These are phyloP conservation scores for Erebia ligea DNA, from an alignment of 2,888 invertebrate genomes.

Conservation along the genomic window DNA sequence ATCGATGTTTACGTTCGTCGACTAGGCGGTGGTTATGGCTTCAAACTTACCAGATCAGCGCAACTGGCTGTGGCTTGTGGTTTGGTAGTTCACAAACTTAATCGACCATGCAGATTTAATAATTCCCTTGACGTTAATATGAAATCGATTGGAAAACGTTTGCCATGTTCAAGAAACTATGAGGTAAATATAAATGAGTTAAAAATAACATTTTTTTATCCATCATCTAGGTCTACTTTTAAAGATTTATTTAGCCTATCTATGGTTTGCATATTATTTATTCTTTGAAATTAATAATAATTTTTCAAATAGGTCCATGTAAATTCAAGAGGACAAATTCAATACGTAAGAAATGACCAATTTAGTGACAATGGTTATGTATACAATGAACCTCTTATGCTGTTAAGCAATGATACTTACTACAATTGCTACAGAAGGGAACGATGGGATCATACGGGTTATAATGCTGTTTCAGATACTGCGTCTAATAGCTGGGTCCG, in stretches of 20 bases:
- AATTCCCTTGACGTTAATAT: slow-evolving; percentile 86
- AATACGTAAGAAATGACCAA: slow-evolving; percentile 16
- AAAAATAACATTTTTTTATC: too few species aligned
- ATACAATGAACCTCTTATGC: slow-evolving; percentile 10
- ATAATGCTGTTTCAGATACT: slow-evolving; percentile 18
- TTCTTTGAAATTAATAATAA: neutral
- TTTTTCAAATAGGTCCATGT: slow-evolving; percentile 19
- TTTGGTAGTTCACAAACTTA: slow-evolving; percentile 83
- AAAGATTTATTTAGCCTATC: too few species aligned
- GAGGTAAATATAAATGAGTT: slow-evolving; percentile 55
- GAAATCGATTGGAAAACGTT: slow-evolving; percentile 81
- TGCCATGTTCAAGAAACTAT: slow-evolving; percentile 75
- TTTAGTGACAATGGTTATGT: slow-evolving; percentile 23
- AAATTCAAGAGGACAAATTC: slow-evolving; percentile 17
- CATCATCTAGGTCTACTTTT: too few species aligned
- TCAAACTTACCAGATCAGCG: slow-evolving; percentile 85
- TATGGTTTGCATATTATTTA: too few species aligned
- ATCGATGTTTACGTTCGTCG: slow-evolving; percentile 83
- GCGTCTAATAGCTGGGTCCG: slow-evolving; percentile 12
- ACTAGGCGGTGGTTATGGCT: slow-evolving; percentile 84
- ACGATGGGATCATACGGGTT: slow-evolving; percentile 1
- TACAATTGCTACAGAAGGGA: slow-evolving; percentile 15
- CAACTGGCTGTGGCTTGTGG: slow-evolving; percentile 85
- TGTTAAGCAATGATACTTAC: slow-evolving; percentile 7
- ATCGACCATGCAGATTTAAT: slow-evolving; percentile 85